These are phyloP conservation scores for Meteorus cinctellus DNA, from an alignment of 2,888 invertebrate genomes.

Conservation along the genomic window DNA sequence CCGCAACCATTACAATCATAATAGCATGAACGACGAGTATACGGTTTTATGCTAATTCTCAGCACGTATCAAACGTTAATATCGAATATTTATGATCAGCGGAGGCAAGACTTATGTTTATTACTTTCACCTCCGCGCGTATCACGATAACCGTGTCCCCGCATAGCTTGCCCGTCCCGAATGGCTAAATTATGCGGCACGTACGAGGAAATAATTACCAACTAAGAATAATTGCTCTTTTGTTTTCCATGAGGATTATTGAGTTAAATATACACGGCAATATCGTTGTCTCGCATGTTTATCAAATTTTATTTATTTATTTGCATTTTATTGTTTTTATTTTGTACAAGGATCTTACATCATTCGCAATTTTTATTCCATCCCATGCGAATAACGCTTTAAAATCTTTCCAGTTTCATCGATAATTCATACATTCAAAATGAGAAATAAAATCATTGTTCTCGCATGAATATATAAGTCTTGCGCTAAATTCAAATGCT, in stretches of 20 bases:
- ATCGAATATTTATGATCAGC: constrained; percentile 71
- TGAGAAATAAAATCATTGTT: background rate
- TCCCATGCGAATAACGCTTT: background rate
- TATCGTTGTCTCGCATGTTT: constrained; percentile 7
- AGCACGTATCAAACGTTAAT: constrained; percentile 70
- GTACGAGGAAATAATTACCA: constrained; percentile 47
- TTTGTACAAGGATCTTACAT: background rate
- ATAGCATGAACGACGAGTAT: constrained; percentile 48
- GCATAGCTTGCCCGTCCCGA: constrained; percentile 44
- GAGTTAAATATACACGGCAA: background rate
- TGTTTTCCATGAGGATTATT: constrained; percentile 35
- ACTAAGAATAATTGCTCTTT: constrained; percentile 46
- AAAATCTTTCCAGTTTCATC: background rate
- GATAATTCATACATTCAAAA: background rate
- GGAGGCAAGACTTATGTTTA: constrained; percentile 70
- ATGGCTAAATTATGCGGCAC: constrained; percentile 48
- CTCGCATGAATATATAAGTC: background rate
- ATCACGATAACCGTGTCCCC: constrained; percentile 63
- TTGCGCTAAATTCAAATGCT: background rate
- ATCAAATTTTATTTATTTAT: background rate
- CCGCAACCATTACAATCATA: background rate
- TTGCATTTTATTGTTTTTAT: no score
- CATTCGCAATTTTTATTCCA: background rate
- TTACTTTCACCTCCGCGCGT: constrained; percentile 68
- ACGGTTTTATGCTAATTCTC: constrained; percentile 69